Base-by-base conservation (phyloP, 2,888 invertebrate genomes). In the Tetragonisca angustula region DNA sequence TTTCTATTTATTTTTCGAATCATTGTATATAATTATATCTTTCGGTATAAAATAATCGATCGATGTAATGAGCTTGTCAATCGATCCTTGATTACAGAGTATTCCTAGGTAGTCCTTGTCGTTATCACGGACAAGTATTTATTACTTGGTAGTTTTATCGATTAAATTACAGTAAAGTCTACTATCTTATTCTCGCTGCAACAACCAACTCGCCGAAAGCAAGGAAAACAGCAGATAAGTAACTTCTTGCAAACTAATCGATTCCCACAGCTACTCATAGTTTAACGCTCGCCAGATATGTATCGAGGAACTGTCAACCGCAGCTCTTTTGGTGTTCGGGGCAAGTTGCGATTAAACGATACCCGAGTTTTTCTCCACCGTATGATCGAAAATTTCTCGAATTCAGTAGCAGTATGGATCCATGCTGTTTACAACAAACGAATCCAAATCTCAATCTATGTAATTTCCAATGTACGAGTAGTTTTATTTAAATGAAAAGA, bases 311-410 rank as follows among this genome's bases (percentile, higher is more conserved):
- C 61, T 27, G 61, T 61, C 61, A 61, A 6, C 24, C 2, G 24
- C 17, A 61, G 24, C 17, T 61, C 24, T 24, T 43, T 43, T 24
- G 15, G 17, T 61, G 24, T 24, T 24, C 59, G 24, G 6, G 24
- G 19, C 11, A 21, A 62, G 21, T 21, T 19, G 19, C 64, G 32
- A 64, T 32, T 21, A 5, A 64, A 64, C 64, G 21, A 32, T 36
- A 36, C 21, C 11, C 32, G 21, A 52, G 32, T 13, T 64, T 64
- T 36, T 36, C 43, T 36, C 43, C 71, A 79, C 85, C 87, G 43
- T 43, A 9, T 43, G 87, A 91, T 90, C 90, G 90, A 89, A 92
- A 91, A 89, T 92, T 87, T 84, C 79, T 79, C 73, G 79, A 64
- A 67, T 43, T 43, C 43, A 1, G 9, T n/a, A n/a, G 11, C 43